phyloP scores from a whole-genome alignment of 2,797 vertebrate species.

The Manis crassicaudata region DNA sequence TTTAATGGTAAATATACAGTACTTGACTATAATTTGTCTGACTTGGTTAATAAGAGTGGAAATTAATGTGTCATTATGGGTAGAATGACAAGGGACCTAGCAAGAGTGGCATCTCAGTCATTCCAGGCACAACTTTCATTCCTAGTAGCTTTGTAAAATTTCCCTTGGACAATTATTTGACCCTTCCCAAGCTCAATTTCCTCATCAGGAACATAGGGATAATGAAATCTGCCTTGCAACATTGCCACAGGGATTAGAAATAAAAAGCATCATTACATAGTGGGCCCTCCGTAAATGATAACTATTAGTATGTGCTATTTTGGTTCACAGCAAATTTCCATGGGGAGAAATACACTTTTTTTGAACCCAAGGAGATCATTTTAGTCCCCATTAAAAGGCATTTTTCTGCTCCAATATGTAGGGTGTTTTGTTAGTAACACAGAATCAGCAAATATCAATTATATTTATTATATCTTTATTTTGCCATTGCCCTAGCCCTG shows the following conservation, averaged over 20 bases:
- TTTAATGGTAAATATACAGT: background rate
- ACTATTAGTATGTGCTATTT: constrained; percentile 72
- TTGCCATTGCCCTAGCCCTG: constrained; percentile 37
- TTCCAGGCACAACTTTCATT: background rate
- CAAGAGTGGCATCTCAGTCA: background rate
- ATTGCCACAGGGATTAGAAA: constrained; percentile 67
- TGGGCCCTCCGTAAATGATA: constrained; percentile 63
- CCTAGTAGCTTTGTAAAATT: background rate
- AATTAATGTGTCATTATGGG: background rate
- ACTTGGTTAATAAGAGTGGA: background rate
- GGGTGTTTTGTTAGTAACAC: constrained; percentile 60
- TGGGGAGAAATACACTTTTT: constrained; percentile 62
- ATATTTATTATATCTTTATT: constrained; percentile 58
- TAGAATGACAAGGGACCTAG: background rate
- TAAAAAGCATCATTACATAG: constrained; percentile 69
- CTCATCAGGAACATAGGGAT: constrained; percentile 53
- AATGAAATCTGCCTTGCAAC: constrained; percentile 67
- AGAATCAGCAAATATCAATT: constrained; percentile 52
- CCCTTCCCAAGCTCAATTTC: constrained; percentile 65
- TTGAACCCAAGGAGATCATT: constrained; percentile 62
- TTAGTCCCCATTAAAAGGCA: constrained; percentile 62
- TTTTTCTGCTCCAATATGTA: constrained; percentile 63
- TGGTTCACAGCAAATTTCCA: constrained; percentile 65
- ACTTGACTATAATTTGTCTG: background rate
- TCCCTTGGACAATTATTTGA: constrained; percentile 57